phyloP scores from a whole-genome alignment of 2,888 invertebrate species.

The Pogonocherus hispidulus region DNA sequence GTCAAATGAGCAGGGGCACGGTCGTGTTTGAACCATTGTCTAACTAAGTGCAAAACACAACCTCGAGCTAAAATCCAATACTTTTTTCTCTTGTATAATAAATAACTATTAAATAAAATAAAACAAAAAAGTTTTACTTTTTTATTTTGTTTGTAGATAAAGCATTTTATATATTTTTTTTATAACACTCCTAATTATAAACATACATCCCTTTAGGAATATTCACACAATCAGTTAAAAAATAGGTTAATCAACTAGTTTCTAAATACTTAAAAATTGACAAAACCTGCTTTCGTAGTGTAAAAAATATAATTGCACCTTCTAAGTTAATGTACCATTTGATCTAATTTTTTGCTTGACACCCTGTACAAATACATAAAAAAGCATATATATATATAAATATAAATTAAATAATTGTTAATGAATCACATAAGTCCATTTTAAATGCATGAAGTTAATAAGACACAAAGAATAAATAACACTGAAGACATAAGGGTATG shows the following conservation, averaged over 20 bases:
- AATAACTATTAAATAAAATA: too few species aligned
- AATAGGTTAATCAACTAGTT: constrained; percentile 32
- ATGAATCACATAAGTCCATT: constrained; percentile 36
- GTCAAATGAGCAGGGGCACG: too few species aligned
- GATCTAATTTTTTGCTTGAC: constrained; percentile 5
- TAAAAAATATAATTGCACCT: constrained; percentile 25
- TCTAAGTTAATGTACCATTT: neutral
- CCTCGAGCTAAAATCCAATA: too few species aligned
- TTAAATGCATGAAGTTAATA: constrained; percentile 40
- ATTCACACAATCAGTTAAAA: constrained; percentile 39
- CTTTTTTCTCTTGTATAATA: too few species aligned
- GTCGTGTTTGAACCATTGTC: too few species aligned
- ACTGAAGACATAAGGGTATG: constrained; percentile 17
- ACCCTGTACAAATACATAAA: constrained; percentile 31
- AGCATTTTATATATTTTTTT: constrained; percentile 41
- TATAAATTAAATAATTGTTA: constrained; percentile 31
- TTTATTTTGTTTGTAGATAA: constrained; percentile 42
- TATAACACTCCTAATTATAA: constrained; percentile 42
- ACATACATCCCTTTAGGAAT: constrained; percentile 41
- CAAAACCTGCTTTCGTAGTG: constrained; percentile 14
- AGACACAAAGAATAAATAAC: constrained; percentile 34
- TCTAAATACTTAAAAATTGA: constrained; percentile 33
- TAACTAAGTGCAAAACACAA: too few species aligned
- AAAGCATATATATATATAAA: constrained; percentile 28
- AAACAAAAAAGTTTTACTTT: constrained; percentile 19